phyloP scores from a whole-genome alignment of 2,797 vertebrate species.

The Gouania willdenowi region DNA sequence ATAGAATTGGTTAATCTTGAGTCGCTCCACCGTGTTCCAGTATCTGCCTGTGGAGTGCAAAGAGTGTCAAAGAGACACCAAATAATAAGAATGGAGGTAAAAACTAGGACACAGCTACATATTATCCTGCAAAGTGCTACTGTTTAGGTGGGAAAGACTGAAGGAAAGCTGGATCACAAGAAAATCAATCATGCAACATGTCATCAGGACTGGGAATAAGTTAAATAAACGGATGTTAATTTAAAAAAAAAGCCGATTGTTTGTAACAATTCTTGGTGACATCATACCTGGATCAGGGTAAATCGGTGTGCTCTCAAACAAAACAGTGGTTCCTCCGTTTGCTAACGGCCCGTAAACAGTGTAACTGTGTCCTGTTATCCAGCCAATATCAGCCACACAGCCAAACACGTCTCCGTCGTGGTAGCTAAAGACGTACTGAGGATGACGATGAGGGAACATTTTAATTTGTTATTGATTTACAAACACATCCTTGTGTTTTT shows the following conservation, averaged over 20 bases:
- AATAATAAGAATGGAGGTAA: no score
- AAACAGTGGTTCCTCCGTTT: constrained; percentile 89
- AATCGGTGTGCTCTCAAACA: constrained; percentile 94
- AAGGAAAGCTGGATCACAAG: no score
- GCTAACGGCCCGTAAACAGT: constrained; percentile 91
- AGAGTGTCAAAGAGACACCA: no score
- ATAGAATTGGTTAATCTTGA: constrained; percentile 95
- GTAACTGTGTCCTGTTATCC: constrained; percentile 97
- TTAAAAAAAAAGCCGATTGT: no score
- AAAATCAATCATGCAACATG: no score
- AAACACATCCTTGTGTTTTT: background rate
- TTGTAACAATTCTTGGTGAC: no score
- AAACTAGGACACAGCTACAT: no score
- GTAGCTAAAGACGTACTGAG: constrained; percentile 89
- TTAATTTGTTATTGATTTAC: background rate
- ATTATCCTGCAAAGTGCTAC: no score
- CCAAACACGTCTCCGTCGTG: constrained; percentile 87
- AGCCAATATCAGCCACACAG: constrained; percentile 94
- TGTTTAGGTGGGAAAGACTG: no score
- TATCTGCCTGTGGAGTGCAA: constrained; percentile 89
- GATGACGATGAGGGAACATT: background rate
- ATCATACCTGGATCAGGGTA: constrained; percentile 93
- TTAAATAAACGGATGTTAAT: no score
- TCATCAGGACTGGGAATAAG: no score
- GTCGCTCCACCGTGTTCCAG: constrained; percentile 90